Evolutionary conservation across 1,140 invertebrate species (phyloP).

Genomic region (Apis mellifera): DNA sequence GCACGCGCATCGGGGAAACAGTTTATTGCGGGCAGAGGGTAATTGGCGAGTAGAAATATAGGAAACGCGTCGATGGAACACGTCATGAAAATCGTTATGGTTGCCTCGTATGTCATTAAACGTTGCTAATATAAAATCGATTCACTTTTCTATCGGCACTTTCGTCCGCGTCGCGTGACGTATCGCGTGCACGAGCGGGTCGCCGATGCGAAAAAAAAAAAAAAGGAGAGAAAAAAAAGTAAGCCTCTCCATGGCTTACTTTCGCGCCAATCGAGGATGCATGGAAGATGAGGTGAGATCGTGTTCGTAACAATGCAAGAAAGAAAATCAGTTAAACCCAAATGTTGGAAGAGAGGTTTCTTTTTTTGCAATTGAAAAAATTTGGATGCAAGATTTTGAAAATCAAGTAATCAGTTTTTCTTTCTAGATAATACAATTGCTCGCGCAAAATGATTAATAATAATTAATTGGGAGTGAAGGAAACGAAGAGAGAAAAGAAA

Average conservation of each 20-base stretch:
- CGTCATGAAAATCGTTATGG: background rate
- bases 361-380: too few relatives aligned
- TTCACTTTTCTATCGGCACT: conserved; percentile 25
- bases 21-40: conserved; percentile 18
- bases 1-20: conserved; percentile 12
- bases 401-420: too few relatives aligned
- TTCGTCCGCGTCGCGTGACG: conserved; percentile 10
- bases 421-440: too few relatives aligned
- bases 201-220: background rate
- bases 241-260: background rate
- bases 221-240: too few relatives aligned
- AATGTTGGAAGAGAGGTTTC: too few relatives aligned
- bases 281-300: background rate
- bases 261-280: background rate
- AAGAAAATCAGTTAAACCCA: too few relatives aligned
- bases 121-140: background rate
- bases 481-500: too few relatives aligned
- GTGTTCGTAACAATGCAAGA: too few relatives aligned
- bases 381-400: too few relatives aligned
- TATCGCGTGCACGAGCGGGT: conserved; percentile 2
- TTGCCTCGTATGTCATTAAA: background rate
- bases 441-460: too few relatives aligned
- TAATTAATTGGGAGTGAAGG: too few relatives aligned
- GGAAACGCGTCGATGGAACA: conserved; percentile 5
- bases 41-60: conserved; percentile 23